Base-by-base conservation (phyloP, 2,888 invertebrate genomes). In the Parnassius apollo region DNA sequence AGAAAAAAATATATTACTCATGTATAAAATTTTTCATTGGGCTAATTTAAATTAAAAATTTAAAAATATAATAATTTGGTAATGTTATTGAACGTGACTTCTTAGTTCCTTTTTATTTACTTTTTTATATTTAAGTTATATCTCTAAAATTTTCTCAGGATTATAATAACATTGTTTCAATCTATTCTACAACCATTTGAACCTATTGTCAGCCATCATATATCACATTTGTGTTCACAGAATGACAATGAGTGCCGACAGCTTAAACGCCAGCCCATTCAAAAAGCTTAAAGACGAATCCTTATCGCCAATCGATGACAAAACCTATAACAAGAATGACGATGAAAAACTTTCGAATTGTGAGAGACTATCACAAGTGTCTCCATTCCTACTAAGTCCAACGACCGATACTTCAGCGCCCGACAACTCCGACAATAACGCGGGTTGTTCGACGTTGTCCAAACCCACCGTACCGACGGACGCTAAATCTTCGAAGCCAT, bases 241-340 rank as follows among this genome's bases (percentile, higher is more conserved):
- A 73, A 75, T 85, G 52, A 89, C 91, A 49, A 90, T 92, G 88
- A 92, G 91, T 73, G 88, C 85, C 53, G 92, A 92, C 75, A 92
- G 92, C 70, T 78, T 92, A 68, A 92, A 91, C 78, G 85, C 76
- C 69, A 89, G 87, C 68, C 86, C 84, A 2, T 73, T 72, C 50
- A 85, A 82, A 65, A 79, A 80, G 52, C 70, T 66, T 1, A 71
- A 73, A 55, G 71, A 71, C 58, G 76, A 78, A 12, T 25, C 62
- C n/a, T 68, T 71, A 13, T 84, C 83, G 2, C 81, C 84, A 13
- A 75, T 85, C 70, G 81, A 87, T 71, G 88, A 89, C 66, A 78
- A 72, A 71, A 89, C 89, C 1, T 88, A 82, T 71, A 85, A 73
- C 58, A 86, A 84, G 66, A 72, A 76, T 58, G 86, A 85, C 4